Base-by-base conservation (phyloP, 2,888 invertebrate species). In the Drosophila putrida region DNA sequence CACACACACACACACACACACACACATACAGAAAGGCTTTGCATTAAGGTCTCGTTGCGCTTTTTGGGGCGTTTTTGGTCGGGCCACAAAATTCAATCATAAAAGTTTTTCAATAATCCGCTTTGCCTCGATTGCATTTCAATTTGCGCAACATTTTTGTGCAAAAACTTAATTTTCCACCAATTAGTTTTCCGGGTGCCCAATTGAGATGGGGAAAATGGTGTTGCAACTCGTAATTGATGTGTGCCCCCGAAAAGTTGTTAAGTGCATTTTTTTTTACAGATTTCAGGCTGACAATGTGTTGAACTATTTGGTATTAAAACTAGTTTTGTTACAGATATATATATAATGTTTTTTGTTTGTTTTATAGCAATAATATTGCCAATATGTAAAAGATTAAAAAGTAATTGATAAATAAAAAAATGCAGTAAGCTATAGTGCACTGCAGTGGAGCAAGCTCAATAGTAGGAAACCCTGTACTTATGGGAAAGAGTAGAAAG, bases 101-200 rank as follows among this genome's bases (percentile, higher is more conserved):
- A 87, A 90, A 88, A 90, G 89, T 86, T 90, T 89, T 90, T 82
- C 90, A 81, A 84, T 86, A 86, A 86, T 86, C 86, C 86, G 90
- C 86, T 86, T 86, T 86, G 84, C 88, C 90, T 67, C 83, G 90
- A 86, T 84, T 85, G 90, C 90, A 89, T 87, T 90, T 87, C 90
- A 90, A 86, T 86, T 86, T 90, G 82, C 88, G 71, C 82, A 89
- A 81, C 75, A 84, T 89, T 89, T 89, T 85, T 75, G 88, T 77
- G 83, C 88, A 86, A 89, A 88, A 90, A 90, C 91, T 90, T 90
- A 91, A 90, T 90, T 90, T 90, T 90, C 90, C 90, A 91, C 89
- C 90, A 90, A 90, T 90, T 90, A 91, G 91, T 90, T 86, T 90
- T 88, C 51, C 61, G 63, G 61, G 38, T 38, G 54, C 54, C 41